phyloP scores from a whole-genome alignment of 2,113 vertebrate species.

The Montifringilla adamsi region DNA sequence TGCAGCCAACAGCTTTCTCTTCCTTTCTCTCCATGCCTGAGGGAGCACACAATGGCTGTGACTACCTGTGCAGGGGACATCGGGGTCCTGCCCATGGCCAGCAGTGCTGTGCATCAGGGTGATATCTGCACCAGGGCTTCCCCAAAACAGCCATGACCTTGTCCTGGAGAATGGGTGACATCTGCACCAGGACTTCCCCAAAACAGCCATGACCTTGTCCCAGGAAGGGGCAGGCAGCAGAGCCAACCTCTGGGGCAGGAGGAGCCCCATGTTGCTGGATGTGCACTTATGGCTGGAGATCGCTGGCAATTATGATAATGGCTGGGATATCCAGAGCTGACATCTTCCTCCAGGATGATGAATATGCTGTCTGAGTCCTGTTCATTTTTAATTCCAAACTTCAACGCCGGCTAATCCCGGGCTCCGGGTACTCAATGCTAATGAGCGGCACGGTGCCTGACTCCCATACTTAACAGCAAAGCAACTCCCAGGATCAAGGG shows the following conservation, averaged over 20 bases:
- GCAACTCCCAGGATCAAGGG: conserved; percentile 50
- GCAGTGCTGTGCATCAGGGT: neutral
- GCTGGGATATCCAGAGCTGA: conserved; percentile 11
- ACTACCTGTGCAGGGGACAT: accelerated
- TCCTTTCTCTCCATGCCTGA: neutral
- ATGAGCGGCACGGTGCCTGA: neutral
- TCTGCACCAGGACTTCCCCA: neutral
- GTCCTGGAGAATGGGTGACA: neutral
- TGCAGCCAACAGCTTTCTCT: neutral
- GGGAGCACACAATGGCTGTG: accelerated
- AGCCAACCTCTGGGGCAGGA: accelerated
- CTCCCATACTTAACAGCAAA: conserved; percentile 23
- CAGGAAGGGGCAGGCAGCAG: neutral
- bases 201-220: neutral
- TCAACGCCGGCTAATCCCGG: neutral
- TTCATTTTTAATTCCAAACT: conserved; percentile 62
- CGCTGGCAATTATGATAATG: conserved; percentile 29
- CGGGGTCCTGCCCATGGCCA: accelerated
- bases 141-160: neutral
- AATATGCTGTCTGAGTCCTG: conserved; percentile 44
- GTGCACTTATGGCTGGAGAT: neutral
- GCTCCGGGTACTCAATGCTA: conserved; percentile 12
- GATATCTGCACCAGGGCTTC: too few species aligned
- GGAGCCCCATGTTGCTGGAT: neutral
- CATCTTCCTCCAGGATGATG: conserved; percentile 47